Evolutionary conservation across 2,888 invertebrate species (phyloP).

Genomic region (Clanis bilineata): DNA sequence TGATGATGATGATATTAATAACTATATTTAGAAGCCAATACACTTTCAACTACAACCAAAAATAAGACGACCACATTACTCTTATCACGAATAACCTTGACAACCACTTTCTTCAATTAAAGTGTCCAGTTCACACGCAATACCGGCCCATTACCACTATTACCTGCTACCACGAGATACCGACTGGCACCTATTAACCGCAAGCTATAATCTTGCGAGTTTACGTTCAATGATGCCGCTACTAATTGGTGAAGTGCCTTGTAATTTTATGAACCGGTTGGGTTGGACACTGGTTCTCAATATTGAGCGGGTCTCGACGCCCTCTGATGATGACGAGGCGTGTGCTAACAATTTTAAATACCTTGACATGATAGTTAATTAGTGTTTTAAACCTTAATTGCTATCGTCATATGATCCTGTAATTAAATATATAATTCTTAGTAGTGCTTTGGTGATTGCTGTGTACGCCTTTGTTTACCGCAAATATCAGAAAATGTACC

Average conservation of each 20-base stretch:
- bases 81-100: not conserved
- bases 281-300: not conserved
- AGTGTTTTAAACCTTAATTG: too few species aligned
- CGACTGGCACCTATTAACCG: slow-evolving; percentile 19
- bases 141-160: slow-evolving; percentile 21
- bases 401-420: too few species aligned
- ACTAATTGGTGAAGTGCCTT: slow-evolving; percentile 30
- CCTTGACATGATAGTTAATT: too few species aligned
- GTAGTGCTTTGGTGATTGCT: too few species aligned
- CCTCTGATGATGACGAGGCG: not conserved
- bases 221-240: slow-evolving; percentile 29
- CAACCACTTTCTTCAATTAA: not conserved
- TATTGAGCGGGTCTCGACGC: not conserved
- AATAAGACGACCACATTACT: too few species aligned
- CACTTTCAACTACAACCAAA: too few species aligned
- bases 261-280: slow-evolving; percentile 29
- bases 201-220: slow-evolving; percentile 24
- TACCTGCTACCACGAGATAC: slow-evolving; percentile 6
- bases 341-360: too few species aligned
- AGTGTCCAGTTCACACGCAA: slow-evolving; percentile 3
- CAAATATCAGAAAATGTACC: too few species aligned
- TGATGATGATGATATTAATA: too few species aligned
- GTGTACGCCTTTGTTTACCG: too few species aligned
- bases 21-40: too few species aligned
- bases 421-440: too few species aligned